A percentile compares a stretch with the other conserved stretches of the same genome.
Conservation (phyloP, 2,888 invertebrate species). For the Gnatocerus cornutus region DNA sequence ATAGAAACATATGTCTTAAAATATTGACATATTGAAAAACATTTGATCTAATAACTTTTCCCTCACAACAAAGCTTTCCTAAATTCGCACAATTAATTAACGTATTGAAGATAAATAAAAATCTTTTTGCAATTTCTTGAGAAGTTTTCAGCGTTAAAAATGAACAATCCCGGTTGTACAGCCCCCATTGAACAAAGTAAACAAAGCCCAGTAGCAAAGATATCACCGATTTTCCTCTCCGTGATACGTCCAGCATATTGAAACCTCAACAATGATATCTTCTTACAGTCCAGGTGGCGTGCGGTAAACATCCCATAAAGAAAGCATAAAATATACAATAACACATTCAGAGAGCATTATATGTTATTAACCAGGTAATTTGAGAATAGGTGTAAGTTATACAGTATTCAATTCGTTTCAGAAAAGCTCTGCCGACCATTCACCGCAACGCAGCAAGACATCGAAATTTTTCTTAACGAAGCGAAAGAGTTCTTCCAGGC, state of each 20-base stretch:
- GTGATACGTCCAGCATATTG: conserved; percentile 18
- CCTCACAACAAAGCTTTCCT: no score
- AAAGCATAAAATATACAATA: conserved; percentile 60
- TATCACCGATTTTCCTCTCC: conserved; percentile 1
- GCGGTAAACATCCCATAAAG: conserved; percentile 58
- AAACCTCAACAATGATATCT: conserved; percentile 46
- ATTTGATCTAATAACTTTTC: no score
- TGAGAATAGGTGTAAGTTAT: conserved; percentile 69
- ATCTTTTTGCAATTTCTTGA: no score
- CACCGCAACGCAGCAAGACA: no score
- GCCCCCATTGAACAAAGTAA: neutral
- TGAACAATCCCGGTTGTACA: neutral
- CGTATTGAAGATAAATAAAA: no score
- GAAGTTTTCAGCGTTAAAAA: no score
- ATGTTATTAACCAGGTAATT: conserved; percentile 68
- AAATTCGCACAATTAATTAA: no score
- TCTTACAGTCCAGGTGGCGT: conserved; percentile 60
- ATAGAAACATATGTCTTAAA: no score
- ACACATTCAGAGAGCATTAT: conserved; percentile 64
- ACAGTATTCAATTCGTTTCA: conserved; percentile 50
- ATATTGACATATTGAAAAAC: no score
- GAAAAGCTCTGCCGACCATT: conserved; percentile 35
- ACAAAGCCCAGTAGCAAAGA: neutral
- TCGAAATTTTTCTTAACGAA: neutral
- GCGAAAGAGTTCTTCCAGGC: neutral